Percentiles rank a stretch among this genome's conserved stretches.
Evolutionary conservation across 2,113 vertebrate species (phyloP).

Genomic region (Syngnathus floridae): DNA sequence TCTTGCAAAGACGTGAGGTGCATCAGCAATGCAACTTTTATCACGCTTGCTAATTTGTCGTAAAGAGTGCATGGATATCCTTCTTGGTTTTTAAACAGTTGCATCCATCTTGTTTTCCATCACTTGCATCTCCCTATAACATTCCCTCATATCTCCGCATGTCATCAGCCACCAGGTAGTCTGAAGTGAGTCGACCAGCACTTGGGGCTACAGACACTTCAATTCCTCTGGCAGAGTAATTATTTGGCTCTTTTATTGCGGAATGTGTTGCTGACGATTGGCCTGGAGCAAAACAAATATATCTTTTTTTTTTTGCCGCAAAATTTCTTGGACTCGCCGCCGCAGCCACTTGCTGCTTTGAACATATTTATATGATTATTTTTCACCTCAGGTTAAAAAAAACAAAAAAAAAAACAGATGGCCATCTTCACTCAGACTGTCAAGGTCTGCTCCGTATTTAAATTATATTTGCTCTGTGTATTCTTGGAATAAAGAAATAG

Average conservation of each 20-base stretch:
- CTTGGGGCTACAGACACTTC: slow-evolving; percentile 52
- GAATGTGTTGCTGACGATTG: slow-evolving; percentile 46
- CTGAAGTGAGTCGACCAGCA: slow-evolving; percentile 31
- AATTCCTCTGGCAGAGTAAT: slow-evolving; percentile 63
- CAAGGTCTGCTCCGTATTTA: slow-evolving; percentile 30
- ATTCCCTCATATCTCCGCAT: slow-evolving; percentile 34
- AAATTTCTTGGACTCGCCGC: slow-evolving; percentile 48
- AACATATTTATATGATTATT: slow-evolving; percentile 17
- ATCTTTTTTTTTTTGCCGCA: slow-evolving; percentile 39
- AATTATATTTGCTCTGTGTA: slow-evolving; percentile 12
- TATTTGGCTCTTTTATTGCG: slow-evolving; percentile 64
- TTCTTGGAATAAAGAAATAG: background rate
- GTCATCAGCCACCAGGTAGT: slow-evolving; percentile 39
- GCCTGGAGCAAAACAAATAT: slow-evolving; percentile 49
- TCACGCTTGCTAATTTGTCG: no score
- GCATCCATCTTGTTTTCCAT: slow-evolving; percentile 11
- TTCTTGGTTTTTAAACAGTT: background rate
- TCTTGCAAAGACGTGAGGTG: no score
- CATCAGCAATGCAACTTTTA: no score
- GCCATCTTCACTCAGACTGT: slow-evolving; percentile 23
- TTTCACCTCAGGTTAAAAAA: slow-evolving; percentile 31
- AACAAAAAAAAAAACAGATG: slow-evolving; percentile 5
- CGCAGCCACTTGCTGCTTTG: slow-evolving; percentile 38
- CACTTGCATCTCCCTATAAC: slow-evolving; percentile 25
- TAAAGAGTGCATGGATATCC: background rate